A percentile compares a stretch with the other conserved stretches of the same genome.
phyloP scores from a whole-genome alignment of 2,113 vertebrate genomes.

The Oncorhynchus mykiss region DNA sequence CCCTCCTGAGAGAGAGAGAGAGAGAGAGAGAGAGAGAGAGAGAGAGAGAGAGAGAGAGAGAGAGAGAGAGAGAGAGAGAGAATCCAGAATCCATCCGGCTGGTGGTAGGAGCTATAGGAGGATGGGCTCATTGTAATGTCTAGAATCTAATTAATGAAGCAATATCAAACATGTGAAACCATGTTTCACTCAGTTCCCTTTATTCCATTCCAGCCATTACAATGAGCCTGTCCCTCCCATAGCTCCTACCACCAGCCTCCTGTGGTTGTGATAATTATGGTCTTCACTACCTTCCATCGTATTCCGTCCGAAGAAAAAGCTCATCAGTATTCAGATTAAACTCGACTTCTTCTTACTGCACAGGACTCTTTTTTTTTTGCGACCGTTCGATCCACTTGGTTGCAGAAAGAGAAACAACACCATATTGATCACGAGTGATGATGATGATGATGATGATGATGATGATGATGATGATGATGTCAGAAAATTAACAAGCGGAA shows the following conservation, averaged over 20 bases:
- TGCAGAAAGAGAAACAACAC: slow-evolving; percentile 61
- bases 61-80: slow-evolving; percentile 11
- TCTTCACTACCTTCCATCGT: slow-evolving; percentile 36
- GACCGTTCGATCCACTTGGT: slow-evolving; percentile 58
- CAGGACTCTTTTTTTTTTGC: slow-evolving; percentile 60
- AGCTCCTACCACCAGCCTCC: no score
- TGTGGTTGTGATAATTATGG: slow-evolving; percentile 50
- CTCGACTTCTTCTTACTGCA: slow-evolving; percentile 60
- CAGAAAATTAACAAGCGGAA: slow-evolving; percentile 70
- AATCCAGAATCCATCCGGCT: background rate
- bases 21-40: background rate
- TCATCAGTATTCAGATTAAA: slow-evolving; percentile 77
- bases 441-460: slow-evolving; percentile 25
- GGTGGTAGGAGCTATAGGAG: no score
- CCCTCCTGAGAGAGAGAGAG: background rate
- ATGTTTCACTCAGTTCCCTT: no score
- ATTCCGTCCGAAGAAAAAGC: slow-evolving; percentile 61
- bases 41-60: background rate
- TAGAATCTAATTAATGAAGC: no score
- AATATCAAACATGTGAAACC: no score
- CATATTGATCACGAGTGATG: slow-evolving; percentile 68
- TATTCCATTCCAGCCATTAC: no score
- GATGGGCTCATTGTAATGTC: no score
- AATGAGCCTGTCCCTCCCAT: no score
- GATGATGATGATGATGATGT: slow-evolving; percentile 42